A percentile compares a stretch with the other conserved stretches of the same genome.
phyloP scores from a whole-genome alignment of 2,888 invertebrate genomes.

The Sinohyriopsis cumingii region DNA sequence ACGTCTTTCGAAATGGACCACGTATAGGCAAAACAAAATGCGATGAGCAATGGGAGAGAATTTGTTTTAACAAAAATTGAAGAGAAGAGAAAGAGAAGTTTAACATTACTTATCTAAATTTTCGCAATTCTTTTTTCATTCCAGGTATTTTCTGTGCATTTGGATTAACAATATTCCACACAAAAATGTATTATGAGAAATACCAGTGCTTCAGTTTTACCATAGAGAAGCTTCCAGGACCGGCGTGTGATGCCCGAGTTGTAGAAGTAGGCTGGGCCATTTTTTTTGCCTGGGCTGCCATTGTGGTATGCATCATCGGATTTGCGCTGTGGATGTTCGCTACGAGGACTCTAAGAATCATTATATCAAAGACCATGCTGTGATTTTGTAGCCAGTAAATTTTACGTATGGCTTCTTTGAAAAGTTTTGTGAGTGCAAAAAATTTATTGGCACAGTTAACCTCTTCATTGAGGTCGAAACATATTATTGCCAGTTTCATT shows the following conservation, averaged over 20 bases:
- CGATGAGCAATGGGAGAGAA: background rate
- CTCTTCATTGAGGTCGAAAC: too few species aligned
- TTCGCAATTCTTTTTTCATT: constrained; percentile 50
- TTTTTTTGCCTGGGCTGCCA: constrained; percentile 82
- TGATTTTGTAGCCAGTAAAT: constrained; percentile 10
- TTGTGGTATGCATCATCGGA: constrained; percentile 86
- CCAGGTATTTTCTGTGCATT: constrained; percentile 92
- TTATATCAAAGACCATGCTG: constrained; percentile 65
- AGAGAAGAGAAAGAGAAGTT: background rate
- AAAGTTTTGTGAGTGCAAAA: too few species aligned
- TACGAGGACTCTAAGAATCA: constrained; percentile 87
- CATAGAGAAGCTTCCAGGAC: constrained; percentile 75
- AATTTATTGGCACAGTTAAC: too few species aligned
- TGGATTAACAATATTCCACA: constrained; percentile 92
- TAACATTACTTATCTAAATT: background rate
- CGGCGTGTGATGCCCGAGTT: constrained; percentile 64
- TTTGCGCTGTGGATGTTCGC: constrained; percentile 87
- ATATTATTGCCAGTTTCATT: too few species aligned
- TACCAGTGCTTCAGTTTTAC: constrained; percentile 54
- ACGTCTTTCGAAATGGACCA: too few species aligned
- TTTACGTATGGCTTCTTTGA: too few species aligned
- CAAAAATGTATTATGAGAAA: constrained; percentile 78
- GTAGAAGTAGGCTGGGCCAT: constrained; percentile 67
- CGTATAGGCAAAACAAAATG: too few species aligned
- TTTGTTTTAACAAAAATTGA: background rate